Percentiles rank a stretch among this genome's conserved stretches.
These are phyloP conservation scores for Nesidiocoris tenuis DNA, from an alignment of 2,888 invertebrate species.

Conservation along the genomic window DNA sequence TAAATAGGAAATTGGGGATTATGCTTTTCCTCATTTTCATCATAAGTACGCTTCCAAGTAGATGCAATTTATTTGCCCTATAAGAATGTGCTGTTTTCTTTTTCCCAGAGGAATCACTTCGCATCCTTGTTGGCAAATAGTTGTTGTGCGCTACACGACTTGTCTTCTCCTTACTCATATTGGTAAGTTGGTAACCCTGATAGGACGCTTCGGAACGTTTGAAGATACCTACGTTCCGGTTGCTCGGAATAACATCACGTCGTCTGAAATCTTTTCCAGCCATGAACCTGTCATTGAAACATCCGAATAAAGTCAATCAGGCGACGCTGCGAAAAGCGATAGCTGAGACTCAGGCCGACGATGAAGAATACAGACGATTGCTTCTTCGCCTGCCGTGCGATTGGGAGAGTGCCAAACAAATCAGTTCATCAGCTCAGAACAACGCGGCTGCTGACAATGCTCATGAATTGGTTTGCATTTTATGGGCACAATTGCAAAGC, in stretches of 20 bases:
- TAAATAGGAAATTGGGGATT: too few species aligned
- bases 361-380: background rate
- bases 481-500: too few species aligned
- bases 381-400: background rate
- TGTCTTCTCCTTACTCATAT: constrained; percentile 5
- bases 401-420: background rate
- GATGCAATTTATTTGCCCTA: too few species aligned
- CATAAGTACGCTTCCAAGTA: too few species aligned
- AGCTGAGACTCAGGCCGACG: background rate
- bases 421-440: background rate
- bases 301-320: background rate
- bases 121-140: constrained; percentile 18
- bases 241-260: too few species aligned
- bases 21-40: too few species aligned
- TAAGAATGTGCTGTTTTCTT: too few species aligned
- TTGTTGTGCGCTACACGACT: constrained; percentile 23
- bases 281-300: background rate
- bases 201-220: too few species aligned
- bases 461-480: background rate
- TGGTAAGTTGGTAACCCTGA: too few species aligned
- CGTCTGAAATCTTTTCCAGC: too few species aligned
- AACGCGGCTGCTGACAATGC: background rate
- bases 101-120: constrained; percentile 6
- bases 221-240: too few species aligned
- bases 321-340: background rate